A percentile compares a stretch with the other conserved stretches of the same genome.
These are phyloP conservation scores for Prostheceraeus crozeri DNA, from an alignment of 2,888 invertebrate genomes.

Conservation along the genomic window DNA sequence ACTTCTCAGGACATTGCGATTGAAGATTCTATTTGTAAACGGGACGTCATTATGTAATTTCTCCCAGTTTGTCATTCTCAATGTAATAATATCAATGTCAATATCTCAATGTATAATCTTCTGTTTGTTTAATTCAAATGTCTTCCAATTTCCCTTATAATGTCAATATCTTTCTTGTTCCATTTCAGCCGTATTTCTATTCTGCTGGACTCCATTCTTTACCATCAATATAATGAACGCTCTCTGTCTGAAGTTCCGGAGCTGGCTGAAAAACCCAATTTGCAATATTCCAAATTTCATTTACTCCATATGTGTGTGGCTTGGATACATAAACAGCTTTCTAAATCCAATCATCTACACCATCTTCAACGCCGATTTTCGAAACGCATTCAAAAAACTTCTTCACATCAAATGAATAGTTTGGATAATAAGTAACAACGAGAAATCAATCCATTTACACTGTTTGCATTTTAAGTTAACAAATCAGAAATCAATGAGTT, in stretches of 20 bases:
- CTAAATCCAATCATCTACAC: conserved; percentile 83
- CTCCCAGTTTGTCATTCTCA: too few species aligned
- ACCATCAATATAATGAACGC: conserved; percentile 89
- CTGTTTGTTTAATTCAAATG: too few species aligned
- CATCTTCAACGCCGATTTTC: conserved; percentile 86
- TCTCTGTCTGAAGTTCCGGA: conserved; percentile 69
- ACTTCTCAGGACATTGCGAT: too few species aligned
- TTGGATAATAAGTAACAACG: too few species aligned
- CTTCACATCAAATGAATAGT: too few species aligned
- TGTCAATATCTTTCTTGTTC: conserved; percentile 41
- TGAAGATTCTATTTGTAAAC: too few species aligned
- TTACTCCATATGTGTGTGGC: conserved; percentile 62
- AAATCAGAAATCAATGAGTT: too few species aligned
- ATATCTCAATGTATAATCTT: too few species aligned
- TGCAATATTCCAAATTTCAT: not conserved
- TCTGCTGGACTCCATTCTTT: conserved; percentile 96
- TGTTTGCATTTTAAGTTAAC: too few species aligned
- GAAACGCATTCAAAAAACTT: conserved; percentile 86
- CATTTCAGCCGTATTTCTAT: conserved; percentile 77
- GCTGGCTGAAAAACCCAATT: not conserved
- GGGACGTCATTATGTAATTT: too few species aligned
- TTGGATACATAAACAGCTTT: conserved; percentile 75
- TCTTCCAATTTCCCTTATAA: not conserved
- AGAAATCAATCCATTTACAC: too few species aligned
- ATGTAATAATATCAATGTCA: too few species aligned